phyloP scores from a whole-genome alignment of 2,888 invertebrate species.

The Cheilosia urbana region DNA sequence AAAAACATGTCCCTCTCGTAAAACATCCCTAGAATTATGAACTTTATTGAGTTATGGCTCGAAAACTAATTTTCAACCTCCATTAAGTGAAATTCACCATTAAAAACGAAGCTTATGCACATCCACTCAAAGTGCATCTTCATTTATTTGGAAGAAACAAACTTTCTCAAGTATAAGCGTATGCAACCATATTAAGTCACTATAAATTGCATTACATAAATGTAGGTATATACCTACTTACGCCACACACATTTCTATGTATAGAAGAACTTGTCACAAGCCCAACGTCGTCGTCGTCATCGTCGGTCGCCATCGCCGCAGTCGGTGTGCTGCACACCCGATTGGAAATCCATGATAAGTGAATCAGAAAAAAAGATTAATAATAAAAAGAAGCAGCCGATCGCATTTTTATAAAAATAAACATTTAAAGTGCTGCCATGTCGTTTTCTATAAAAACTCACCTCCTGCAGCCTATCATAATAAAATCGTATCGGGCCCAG shows the following conservation, averaged over 20 bases:
- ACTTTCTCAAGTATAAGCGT: conserved; percentile 5
- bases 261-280: conserved; percentile 62
- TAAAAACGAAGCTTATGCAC: background rate
- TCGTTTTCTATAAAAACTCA: conserved; percentile 54
- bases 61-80: conserved; percentile 27
- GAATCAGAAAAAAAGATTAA: conserved; percentile 12
- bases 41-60: background rate
- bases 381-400: background rate
- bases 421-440: conserved; percentile 60
- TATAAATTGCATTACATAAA: conserved; percentile 33
- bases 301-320: background rate
- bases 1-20: too few relatives aligned
- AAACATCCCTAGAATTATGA: too few relatives aligned
- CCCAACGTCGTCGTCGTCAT: background rate
- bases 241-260: conserved; percentile 42
- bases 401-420: conserved; percentile 44
- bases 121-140: conserved; percentile 8
- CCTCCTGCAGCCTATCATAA: conserved; percentile 67
- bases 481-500: conserved; percentile 46
- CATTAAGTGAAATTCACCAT: conserved; percentile 31
- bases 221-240: background rate
- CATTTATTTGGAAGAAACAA: conserved; percentile 36
- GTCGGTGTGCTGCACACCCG: background rate
- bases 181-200: conserved; percentile 8
- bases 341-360: conserved; percentile 55